phyloP scores from a whole-genome alignment of 2,113 vertebrate genomes.

The Pterocles burchelli region DNA sequence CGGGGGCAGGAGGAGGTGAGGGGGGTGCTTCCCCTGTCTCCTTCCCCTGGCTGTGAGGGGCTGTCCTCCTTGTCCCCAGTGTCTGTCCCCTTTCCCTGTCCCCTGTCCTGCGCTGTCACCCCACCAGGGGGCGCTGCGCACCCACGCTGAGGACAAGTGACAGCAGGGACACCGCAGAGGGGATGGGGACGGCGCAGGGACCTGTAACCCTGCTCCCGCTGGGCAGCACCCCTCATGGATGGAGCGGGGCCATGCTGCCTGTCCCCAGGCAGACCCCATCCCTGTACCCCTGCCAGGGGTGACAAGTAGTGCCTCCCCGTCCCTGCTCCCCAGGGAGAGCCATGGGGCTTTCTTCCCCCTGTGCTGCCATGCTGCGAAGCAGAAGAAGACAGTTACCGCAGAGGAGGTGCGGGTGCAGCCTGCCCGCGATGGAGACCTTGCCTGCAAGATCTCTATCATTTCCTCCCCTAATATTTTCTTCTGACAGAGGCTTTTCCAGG shows the following conservation, averaged over 20 bases:
- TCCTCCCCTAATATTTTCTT: constrained; percentile 1
- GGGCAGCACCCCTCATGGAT: not conserved
- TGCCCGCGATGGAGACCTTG: constrained; percentile 20
- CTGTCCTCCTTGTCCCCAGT: not conserved
- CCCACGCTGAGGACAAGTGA: not conserved
- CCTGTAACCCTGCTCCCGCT: fast-evolving
- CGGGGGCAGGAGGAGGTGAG: fast-evolving
- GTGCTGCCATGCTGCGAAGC: fast-evolving
- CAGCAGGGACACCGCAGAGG: fast-evolving
- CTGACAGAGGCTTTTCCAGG: constrained; percentile 61
- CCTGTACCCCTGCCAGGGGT: fast-evolving
- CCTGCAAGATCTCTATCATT: constrained; percentile 37
- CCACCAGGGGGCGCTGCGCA: constrained; percentile 1
- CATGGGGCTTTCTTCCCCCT: fast-evolving
- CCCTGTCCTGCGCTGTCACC: not conserved
- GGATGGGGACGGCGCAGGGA: not conserved
- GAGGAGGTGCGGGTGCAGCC: not conserved
- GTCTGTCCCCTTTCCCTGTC: not conserved
- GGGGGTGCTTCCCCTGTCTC: too few relatives aligned
- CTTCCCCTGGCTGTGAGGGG: not conserved
- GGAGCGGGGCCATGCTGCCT: not conserved
- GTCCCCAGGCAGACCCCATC: not conserved
- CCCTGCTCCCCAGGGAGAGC: not conserved
- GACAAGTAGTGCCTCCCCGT: not conserved
- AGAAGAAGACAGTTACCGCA: fast-evolving